Base-by-base conservation (phyloP, 2,888 invertebrate genomes). In the Agrochola litura region DNA sequence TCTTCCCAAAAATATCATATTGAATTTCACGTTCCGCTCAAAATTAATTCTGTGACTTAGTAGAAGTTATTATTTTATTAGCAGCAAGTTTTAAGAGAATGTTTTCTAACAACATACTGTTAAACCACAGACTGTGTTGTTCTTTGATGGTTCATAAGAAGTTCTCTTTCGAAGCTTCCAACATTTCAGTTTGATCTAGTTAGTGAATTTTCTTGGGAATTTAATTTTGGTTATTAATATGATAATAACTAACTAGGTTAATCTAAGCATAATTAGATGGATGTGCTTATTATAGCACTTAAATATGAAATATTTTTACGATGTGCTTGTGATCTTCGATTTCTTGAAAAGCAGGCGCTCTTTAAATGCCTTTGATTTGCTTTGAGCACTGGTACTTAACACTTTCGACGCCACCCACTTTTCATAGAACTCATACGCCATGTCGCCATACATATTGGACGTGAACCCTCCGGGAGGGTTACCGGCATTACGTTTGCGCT, bases 41-140 rank as follows among this genome's bases (percentile, higher is more conserved):
- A 64, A 68, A 77, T 61, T 41, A 72, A 81, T 76, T 64, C 63
- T 0, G 6, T 9, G n/a, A 68, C 54, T 68, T 76, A 52, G n/a
- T 58, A 0, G 3, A 82, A 67, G 10, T 82, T 77, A 19, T 67
- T 73, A 82, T 77, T 82, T 77, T 54, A 67, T 73, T 73, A 73
- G 16, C 22, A n/a, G 22, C 3, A 77, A 73, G 58, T 61, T 73
- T 4, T 10, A 54, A 5, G 71, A 43, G 8, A 65, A 64, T 66
- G 37, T 73, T 73, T 37, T 43, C 22, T 19, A 64, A 68, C 63
- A 78, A 73, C 46, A 71, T 49, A 77, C 71, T 64, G 67, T 68
- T 41, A 49, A 67, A 54, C 78, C 78, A 54, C 58, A 46, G 12
- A 30, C 12, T 12, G 9, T 61, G 73, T 67, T 82, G 66, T 78